Base-by-base conservation (phyloP, 2,113 vertebrate species). In the Thunnus thynnus region DNA sequence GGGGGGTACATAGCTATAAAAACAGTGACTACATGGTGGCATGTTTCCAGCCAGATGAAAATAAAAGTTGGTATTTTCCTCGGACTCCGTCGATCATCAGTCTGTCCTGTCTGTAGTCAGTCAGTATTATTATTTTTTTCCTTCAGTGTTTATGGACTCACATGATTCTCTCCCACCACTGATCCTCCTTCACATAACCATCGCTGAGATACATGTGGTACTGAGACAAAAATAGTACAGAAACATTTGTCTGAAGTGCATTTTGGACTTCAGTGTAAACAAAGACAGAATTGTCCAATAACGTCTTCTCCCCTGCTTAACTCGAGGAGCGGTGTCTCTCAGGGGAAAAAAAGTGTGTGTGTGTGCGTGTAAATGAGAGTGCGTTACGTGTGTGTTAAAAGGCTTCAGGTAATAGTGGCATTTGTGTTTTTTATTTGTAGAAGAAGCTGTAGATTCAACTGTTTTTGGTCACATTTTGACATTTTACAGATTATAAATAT, bases 221-320 rank as follows among this genome's bases (percentile, higher is more conserved):
- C 70, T 48, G 76, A 88, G 85, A 84, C 69, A 73, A 71, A 84
- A 86, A 75, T 52, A 20, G 70, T 71, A 91, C 63, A 88, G 72
- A 83, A 89, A 87, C 47, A 70, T 80, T 62, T 25, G 65, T 71
- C 67, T 82, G 70, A 91, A 88, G 87, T 86, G 87, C 80, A 76
- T 90, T 88, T 88, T 73, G 80, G 84, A 88, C 84, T 89, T 89
- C 78, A 83, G 69, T 88, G 86, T 90, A 91, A 91, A 93, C 90
- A 88, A 91, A 91, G 79, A 89, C 66, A 74, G 78, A 92, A 74
- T 80, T 82, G 86, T 89, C 67, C 74, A 82, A 78, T 86, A 70
- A 89, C 44, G 14, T 84, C 76, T 62, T 69, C 72, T 80, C 86
- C 83, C 46, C 78, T 56, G 41, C 74, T 87, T 78, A 81, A 84